Evolutionary conservation across 2,797 vertebrate species (phyloP).

Genomic region (Meda fulgida): DNA sequence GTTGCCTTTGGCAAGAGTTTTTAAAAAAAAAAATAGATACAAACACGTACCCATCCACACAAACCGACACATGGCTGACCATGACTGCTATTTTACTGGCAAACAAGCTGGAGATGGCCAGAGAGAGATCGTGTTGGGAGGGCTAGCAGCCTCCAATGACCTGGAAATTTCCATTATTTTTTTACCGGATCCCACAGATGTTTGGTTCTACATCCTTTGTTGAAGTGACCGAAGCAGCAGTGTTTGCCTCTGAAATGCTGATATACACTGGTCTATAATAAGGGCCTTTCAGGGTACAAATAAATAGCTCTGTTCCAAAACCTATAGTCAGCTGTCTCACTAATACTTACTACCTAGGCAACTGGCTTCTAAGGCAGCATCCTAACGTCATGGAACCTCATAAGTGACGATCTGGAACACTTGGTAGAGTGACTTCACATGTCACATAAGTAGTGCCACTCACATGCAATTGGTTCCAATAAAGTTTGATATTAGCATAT

Average conservation of each 20-base stretch:
- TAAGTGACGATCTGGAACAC: not conserved
- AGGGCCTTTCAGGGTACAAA: not conserved
- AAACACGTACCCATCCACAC: constrained; percentile 18
- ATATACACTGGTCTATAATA: constrained; percentile 16
- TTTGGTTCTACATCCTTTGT: constrained; percentile 7
- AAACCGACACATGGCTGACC: constrained; percentile 12
- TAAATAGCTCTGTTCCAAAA: not conserved
- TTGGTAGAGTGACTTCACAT: not conserved
- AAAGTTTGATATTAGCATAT: not conserved
- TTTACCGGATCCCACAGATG: not conserved
- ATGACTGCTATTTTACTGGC: constrained; percentile 15
- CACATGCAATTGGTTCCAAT: not conserved
- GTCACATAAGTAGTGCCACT: not conserved
- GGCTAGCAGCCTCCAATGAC: not conserved
- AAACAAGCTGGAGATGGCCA: constrained; percentile 25
- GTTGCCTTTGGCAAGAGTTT: constrained; percentile 56
- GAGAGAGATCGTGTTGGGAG: not conserved
- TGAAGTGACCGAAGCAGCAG: not conserved
- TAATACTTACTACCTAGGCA: not conserved
- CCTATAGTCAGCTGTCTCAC: not conserved
- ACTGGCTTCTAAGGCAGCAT: not conserved
- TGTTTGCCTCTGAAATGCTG: not conserved
- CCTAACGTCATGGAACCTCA: not conserved
- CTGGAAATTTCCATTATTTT: not conserved
- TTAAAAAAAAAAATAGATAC: no score